Evolutionary conservation across 2,113 vertebrate genomes (phyloP).

Genomic region (Nicator chloris): DNA sequence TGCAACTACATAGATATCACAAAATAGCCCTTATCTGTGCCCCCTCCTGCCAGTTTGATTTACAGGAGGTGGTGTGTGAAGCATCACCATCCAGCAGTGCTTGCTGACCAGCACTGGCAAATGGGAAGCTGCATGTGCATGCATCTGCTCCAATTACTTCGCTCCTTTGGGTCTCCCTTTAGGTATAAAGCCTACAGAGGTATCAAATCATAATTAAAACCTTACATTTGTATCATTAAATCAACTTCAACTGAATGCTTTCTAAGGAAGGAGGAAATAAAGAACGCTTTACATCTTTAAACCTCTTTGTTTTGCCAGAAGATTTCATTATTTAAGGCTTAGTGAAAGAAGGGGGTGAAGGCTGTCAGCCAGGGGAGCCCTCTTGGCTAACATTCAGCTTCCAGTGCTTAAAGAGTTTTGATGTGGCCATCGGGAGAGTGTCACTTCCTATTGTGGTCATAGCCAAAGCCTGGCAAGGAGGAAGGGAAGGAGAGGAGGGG

Average conservation of each 20-base stretch:
- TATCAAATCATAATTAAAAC: not conserved
- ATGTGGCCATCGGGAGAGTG: not conserved
- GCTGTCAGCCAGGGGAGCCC: not conserved
- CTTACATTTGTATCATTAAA: not conserved
- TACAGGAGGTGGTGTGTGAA: not conserved
- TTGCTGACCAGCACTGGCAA: not conserved
- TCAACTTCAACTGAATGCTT: not conserved
- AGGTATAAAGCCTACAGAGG: not conserved
- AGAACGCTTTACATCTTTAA: not conserved
- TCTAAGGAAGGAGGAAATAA: not conserved
- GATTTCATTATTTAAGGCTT: constrained; percentile 8
- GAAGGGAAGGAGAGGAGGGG: not conserved
- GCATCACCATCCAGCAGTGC: not conserved
- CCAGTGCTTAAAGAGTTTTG: not conserved
- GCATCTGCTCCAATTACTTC: not conserved
- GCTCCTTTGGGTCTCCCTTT: not conserved
- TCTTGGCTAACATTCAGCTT: not conserved
- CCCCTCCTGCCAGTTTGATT: not conserved
- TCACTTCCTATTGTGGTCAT: not conserved
- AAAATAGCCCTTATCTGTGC: not conserved
- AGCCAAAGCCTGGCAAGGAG: not conserved
- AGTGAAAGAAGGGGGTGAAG: not conserved
- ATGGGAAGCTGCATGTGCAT: not conserved
- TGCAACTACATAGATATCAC: rapidly evolving
- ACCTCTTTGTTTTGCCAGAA: not conserved